Base-by-base conservation (phyloP, 1,140 invertebrate species). In the Drosophila jambulina region DNA sequence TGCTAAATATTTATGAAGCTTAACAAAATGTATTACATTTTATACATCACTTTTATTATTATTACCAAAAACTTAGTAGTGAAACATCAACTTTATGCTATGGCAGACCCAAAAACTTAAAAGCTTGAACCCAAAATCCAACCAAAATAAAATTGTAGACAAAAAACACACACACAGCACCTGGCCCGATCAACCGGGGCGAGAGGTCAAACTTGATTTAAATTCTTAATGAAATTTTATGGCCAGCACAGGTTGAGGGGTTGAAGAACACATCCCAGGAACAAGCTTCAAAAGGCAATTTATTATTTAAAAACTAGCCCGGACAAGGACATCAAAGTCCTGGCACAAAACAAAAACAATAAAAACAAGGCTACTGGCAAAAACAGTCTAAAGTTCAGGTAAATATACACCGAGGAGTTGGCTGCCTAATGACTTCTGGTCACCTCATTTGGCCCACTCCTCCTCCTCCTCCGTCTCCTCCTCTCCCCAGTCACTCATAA, bases 241-340 rank as follows among this genome's bases (percentile, higher is more conserved):
- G 60, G 60, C 53, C 57, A 53, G 43, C 43, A 54, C 34, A 45
- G 38, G 34, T 21, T 42, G 43, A 7, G 6, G 21, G 46, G 43
- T 21, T 62, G 49, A 27, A 64, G 40, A 45, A 63, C 17, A 64
- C 32, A 54, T 27, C 40, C 45, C 59, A 48, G 60, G 32, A 36
- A 67, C 58, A 78, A 71, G 80, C 80, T 69, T 78, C 80, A 64
- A 40, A 82, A 82, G 72, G 75, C 68, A 82, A 82, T 82, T 82
- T 74, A 82, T 82, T 82, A 82, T 82, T 82, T 82, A 82, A 81
- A 81, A 81, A 77, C 72, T 76, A 67, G 74, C 62, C 53, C 46
- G 74, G 54, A 72, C 61, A 76, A 53, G 61, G 72, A 76, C 74
- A 72, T 74, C 54, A 60, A 72, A 60, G 69, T 71, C 19, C 65